Evolutionary conservation across 2,888 invertebrate species (phyloP).

Genomic region (Pristionchus arcanus): DNA sequence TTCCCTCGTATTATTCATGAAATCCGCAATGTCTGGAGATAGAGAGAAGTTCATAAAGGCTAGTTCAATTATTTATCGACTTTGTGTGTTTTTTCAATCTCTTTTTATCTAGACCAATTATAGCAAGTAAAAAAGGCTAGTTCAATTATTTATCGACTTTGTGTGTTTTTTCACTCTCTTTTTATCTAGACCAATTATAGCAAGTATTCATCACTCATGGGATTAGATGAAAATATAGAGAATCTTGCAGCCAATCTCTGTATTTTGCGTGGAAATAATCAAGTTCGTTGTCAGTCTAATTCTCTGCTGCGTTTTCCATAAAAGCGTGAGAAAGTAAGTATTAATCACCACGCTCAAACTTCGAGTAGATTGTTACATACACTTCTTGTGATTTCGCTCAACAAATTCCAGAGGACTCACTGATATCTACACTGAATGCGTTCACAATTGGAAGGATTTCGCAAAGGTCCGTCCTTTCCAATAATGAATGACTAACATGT

Average conservation of each 20-base stretch:
- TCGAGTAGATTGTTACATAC: too few species aligned
- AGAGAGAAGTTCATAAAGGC: slow-evolving; percentile 67
- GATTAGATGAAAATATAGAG: neutral
- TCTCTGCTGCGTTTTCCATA: slow-evolving; percentile 72
- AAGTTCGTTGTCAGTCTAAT: slow-evolving; percentile 79
- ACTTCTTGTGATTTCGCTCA: too few species aligned
- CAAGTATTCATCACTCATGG: too few species aligned
- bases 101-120: too few species aligned
- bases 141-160: neutral
- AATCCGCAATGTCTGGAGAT: slow-evolving; percentile 80
- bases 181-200: too few species aligned
- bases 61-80: too few species aligned
- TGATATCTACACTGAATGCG: slow-evolving; percentile 36
- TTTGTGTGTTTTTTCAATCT: too few species aligned
- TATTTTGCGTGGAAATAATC: slow-evolving; percentile 80
- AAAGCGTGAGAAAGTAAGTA: slow-evolving; percentile 66
- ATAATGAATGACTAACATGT: slow-evolving; percentile 26
- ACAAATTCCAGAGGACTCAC: slow-evolving; percentile 2
- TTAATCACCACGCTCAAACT: neutral
- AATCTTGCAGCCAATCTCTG: slow-evolving; percentile 74
- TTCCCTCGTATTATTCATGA: slow-evolving; percentile 93
- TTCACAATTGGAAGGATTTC: slow-evolving; percentile 53
- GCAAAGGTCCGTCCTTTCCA: slow-evolving; percentile 15
- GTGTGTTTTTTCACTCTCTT: too few species aligned
- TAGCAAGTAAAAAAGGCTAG: too few species aligned